Conservation (phyloP, 2,797 vertebrate genomes). For the Podarcis siculus region DNA sequence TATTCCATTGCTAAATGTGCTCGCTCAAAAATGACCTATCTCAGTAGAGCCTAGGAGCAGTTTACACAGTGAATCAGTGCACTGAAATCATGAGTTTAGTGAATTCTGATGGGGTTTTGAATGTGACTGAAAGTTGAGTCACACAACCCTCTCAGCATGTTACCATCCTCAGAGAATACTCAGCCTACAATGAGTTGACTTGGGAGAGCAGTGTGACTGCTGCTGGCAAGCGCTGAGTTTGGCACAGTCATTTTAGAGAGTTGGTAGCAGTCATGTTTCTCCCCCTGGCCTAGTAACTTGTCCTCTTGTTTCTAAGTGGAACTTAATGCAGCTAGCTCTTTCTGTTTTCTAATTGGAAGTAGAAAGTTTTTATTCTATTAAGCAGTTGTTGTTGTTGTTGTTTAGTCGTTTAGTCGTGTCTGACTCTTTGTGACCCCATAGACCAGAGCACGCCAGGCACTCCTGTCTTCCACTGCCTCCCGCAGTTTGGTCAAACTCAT, state of each 20-base stretch:
- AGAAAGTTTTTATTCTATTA: not conserved
- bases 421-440: too few species aligned
- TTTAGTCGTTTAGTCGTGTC: too few species aligned
- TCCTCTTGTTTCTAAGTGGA: not conserved
- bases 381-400: too few species aligned
- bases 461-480: too few species aligned
- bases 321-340: not conserved
- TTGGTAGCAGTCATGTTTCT: not conserved
- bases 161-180: not conserved
- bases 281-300: not conserved
- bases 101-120: not conserved
- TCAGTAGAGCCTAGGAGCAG: not conserved
- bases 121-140: not conserved
- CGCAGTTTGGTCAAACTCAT: too few species aligned
- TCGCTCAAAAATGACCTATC: not conserved
- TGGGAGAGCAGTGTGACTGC: not conserved
- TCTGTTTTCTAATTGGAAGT: not conserved
- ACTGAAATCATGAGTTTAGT: not conserved
- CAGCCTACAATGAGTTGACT: not conserved
- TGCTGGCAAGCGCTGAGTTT: not conserved
- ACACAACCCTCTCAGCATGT: not conserved
- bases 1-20: not conserved
- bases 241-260: not conserved
- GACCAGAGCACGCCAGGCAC: too few species aligned
- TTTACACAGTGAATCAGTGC: not conserved